Evolutionary conservation across 2,797 vertebrate species (phyloP), one percentile per base, ranked within the genome.

Genomic region (Schizopygopsis malacanthus): DNA sequence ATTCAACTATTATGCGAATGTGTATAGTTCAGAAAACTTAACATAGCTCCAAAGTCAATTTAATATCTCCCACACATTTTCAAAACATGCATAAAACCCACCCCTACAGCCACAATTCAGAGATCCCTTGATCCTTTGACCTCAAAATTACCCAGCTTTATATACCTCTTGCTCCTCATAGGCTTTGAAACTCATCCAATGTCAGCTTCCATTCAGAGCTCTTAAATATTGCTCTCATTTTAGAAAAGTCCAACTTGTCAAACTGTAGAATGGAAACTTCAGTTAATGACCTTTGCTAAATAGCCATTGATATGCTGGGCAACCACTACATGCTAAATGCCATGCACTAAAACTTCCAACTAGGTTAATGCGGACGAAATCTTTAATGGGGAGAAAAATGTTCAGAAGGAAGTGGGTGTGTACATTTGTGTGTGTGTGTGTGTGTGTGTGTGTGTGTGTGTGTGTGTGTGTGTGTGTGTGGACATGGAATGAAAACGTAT

Each of bases 181-280:
- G 18, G 85, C 83, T 90, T 83, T 33, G 65, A 69, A 72, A 69
- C 47, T 16, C 25, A 61, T 79, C 65, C 37, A 37, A 20, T 20
- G 52, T 78, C 45, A 54, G 43, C 54, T 75, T 76, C 18, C 28
- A 33, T 70, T 85, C 16, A 79, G 59, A 28, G 47, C 47, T 78
- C 47, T 91, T 93, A 93, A 93, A 76, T 81, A 77, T 52, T 65
- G 77, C 79, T 71, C 63, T 73, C 69, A 33, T 52, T 75, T 75
- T 50, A 75, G 71, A 75, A 3, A 59, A 73, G 45, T 75, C 25
- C 45, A 33, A 18, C 4, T 33, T 50, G 25, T 75, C 45, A 33
- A 18, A 9, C n/a, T 73, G 59, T 28, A 73, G 41, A 50, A 50
- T 2, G 4, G 22, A 73, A 28, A 10, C 43, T 25, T 73, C n/a